These are phyloP conservation scores for Epizoanthus scotinus DNA, from an alignment of 92 coral and sea anemone genomes.

Conservation along the genomic window DNA sequence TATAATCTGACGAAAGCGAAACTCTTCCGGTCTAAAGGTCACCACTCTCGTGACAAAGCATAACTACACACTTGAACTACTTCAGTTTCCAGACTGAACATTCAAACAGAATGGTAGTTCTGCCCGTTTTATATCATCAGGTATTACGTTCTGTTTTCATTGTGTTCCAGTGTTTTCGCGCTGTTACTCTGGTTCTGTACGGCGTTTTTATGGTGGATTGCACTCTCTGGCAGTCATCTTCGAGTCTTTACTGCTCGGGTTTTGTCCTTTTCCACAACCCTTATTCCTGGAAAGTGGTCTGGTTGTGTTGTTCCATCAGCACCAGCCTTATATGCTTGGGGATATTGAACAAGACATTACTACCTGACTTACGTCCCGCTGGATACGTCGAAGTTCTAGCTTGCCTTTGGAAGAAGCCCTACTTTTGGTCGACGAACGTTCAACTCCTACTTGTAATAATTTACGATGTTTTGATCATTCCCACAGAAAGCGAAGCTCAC, in stretches of 20 bases:
- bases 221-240: conserved; percentile 18
- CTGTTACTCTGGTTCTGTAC: conserved; percentile 1
- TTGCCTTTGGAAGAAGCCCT: conserved; percentile 15
- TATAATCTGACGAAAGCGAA: too few species aligned
- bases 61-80: too few species aligned
- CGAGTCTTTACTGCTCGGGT: conserved; percentile 19
- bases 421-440: conserved; percentile 29
- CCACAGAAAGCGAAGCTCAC: not conserved
- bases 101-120: not conserved
- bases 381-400: not conserved
- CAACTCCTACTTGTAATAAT: conserved; percentile 16
- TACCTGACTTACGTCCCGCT: conserved; percentile 15
- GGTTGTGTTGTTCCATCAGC: conserved; percentile 19
- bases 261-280: conserved; percentile 17
- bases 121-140: not conserved
- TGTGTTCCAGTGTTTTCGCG: conserved; percentile 28
- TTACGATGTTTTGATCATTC: not conserved
- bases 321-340: conserved; percentile 3
- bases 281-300: conserved; percentile 14
- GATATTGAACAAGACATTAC: not conserved
- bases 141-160: not conserved
- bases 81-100: too few species aligned
- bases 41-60: too few species aligned
- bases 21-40: too few species aligned
- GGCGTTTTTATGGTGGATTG: conserved; percentile 2